A percentile compares a stretch with the other conserved stretches of the same genome.
Evolutionary conservation across 2,113 vertebrate genomes (phyloP).

Genomic region (Lamprologus tigripictilis): DNA sequence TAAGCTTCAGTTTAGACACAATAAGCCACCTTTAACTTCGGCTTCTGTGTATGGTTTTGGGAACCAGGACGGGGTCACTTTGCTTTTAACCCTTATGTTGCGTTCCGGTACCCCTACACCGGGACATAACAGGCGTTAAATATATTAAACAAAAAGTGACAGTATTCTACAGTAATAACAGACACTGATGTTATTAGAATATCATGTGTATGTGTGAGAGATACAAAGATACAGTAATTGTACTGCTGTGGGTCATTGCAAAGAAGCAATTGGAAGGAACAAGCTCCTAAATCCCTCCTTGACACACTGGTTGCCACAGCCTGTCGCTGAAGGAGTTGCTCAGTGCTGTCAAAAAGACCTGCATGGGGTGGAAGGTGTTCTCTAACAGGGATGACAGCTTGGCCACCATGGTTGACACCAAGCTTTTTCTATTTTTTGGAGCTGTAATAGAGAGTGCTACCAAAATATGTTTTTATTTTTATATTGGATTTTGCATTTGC

Average conservation of each 20-base stretch:
- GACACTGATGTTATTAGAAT: neutral
- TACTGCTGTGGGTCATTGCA: neutral
- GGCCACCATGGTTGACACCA: neutral
- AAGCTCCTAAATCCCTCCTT: neutral
- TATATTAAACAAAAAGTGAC: neutral
- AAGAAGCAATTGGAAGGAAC: neutral
- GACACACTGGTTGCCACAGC: neutral
- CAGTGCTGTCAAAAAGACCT: neutral
- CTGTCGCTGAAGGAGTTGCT: neutral
- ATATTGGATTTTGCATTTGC: neutral
- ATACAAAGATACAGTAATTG: neutral
- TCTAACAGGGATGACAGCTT: neutral
- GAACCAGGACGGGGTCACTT: neutral
- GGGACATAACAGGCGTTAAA: neutral
- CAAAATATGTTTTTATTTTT: neutral
- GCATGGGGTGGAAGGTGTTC: neutral
- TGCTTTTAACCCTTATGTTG: neutral
- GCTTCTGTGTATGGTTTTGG: neutral
- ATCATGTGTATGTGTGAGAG: neutral
- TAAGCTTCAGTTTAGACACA: neutral
- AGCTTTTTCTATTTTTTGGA: neutral
- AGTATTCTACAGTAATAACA: neutral
- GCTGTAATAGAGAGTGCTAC: neutral
- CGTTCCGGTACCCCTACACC: rapidly evolving
- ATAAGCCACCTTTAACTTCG: neutral